Evolutionary conservation across 2,888 invertebrate genomes (phyloP).

Genomic region (Polyploca ridens): DNA sequence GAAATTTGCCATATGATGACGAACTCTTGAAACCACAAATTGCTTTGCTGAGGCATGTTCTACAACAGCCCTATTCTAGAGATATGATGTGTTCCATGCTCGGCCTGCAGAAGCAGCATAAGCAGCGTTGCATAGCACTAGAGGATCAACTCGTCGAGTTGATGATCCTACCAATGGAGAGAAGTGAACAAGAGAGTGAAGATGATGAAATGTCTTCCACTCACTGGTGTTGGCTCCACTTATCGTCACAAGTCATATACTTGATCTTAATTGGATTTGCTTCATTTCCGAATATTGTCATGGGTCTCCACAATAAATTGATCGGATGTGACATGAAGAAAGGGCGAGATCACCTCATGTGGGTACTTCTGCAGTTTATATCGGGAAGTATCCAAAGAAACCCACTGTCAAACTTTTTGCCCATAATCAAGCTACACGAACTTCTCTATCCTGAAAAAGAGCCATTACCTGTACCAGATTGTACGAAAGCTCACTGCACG

Average conservation of each 20-base stretch:
- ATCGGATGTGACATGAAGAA: slow-evolving; percentile 92
- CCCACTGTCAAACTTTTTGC: slow-evolving; percentile 93
- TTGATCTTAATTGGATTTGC: slow-evolving; percentile 97
- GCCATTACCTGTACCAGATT: slow-evolving; percentile 94
- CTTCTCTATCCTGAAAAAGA: slow-evolving; percentile 96
- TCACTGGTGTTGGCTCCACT: slow-evolving; percentile 96
- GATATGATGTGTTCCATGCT: slow-evolving; percentile 98
- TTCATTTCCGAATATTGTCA: slow-evolving; percentile 96
- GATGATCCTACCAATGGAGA: slow-evolving; percentile 96
- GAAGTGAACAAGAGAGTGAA: slow-evolving; percentile 89
- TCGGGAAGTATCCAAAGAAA: slow-evolving; percentile 98
- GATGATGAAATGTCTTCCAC: slow-evolving; percentile 86
- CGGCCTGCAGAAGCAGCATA: slow-evolving; percentile 96
- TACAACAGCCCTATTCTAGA: slow-evolving; percentile 97
- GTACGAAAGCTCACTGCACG: slow-evolving; percentile 92
- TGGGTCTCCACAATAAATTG: slow-evolving; percentile 93
- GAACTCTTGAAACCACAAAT: slow-evolving; percentile 96
- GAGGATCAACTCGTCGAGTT: slow-evolving; percentile 97
- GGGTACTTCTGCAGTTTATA: slow-evolving; percentile 98
- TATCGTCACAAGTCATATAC: slow-evolving; percentile 97
- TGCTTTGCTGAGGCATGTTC: slow-evolving; percentile 92
- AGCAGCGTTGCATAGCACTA: slow-evolving; percentile 93
- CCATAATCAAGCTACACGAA: slow-evolving; percentile 96
- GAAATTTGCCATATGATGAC: slow-evolving; percentile 94
- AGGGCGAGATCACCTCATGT: slow-evolving; percentile 99